Base-by-base conservation (phyloP, 1,140 invertebrate genomes). In the Tribolium castaneum region DNA sequence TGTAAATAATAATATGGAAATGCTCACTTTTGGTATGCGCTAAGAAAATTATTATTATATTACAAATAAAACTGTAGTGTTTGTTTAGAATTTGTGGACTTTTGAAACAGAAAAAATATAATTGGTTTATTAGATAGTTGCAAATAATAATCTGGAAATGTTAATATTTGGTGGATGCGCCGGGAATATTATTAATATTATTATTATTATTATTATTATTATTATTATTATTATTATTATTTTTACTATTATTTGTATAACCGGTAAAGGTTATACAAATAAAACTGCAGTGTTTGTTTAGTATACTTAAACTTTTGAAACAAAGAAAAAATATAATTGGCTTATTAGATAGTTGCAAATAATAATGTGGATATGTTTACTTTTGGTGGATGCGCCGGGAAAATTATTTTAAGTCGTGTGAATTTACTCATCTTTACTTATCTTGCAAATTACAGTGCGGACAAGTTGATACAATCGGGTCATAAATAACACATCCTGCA, bases 91-190 rank as follows among this genome's bases (percentile, higher is more conserved):
- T 3, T 3, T 3, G 1, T 30, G 25, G 3, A 30, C 25, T 1
- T 30, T 30, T 30, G 25, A 30, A 6, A 30, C 25, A 30, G 5
- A 30, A 6, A 30, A 30, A 30, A 30, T 2, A 3, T 5, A 30
- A 30, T 30, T 30, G 6, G 3, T 30, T 30, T 30, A 1, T 5
- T 30, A 30, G 6, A 2, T n/a, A n/a, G n/a, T 30, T 30, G 0
- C 3, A 30, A 30, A 30, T 30, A 30, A 30, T 30, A 30, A 30
- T 30, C 3, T 30, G 25, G 0, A 30, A 30, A 0, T 1, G 1
- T 30, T 30, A 1, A 30, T 6, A 51, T 72, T 72, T 72, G 70
- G 70, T 72, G 70, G 70, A 72, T 72, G 70, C 70, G 70, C 70
- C 70, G 16, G 70, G 70, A 16, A 39, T 39, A 39, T 70, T 70